Evolutionary conservation across 2,888 invertebrate genomes (phyloP), one percentile per base, ranked within the genome.

Genomic region (Mythimna impura): DNA sequence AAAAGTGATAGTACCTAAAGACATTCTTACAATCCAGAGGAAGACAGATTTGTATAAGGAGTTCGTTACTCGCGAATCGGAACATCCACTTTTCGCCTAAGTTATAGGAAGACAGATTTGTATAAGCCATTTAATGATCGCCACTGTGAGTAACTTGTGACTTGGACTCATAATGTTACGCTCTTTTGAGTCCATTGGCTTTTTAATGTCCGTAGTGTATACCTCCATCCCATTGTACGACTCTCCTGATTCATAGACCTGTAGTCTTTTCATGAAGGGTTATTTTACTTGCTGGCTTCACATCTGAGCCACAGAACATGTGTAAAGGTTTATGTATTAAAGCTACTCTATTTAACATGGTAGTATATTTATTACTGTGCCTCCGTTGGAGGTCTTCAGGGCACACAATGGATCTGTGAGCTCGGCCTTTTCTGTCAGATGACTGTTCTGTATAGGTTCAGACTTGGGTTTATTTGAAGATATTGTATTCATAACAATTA

Each of bases 311-410:
- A 62, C 69, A 66, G 25, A 60, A 70, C 68, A 71, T 65, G 60
- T 82, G 65, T 73, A 57, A 73, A 74, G 30, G 36, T 73, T 64
- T 40, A 69, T 71, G 60, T 71, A 54, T 69, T 63, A 69, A 74
- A 55, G 22, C 63, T 73, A 75, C 63, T 76, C 52, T 66, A 73
- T 81, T 76, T 73, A 71, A 77, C 75, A 62, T 70, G 25, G 52
- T 62, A 50, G 58, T 75, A 76, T 83, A 76, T 83, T 83, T 78
- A 80, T 80, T 73, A 71, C 72, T 58, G 52, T 30, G 57, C 12
- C 78, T 66, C 65, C 36, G 54, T 73, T 69, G 86, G 86, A 82
- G 88, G 87, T 79, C 85, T 85, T 75, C 75, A 77, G 69, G 54
- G 63, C 4, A 10, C 7, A 78, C 64, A 71, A 71, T 61, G 30